A percentile compares a stretch with the other conserved stretches of the same genome.
phyloP scores from a whole-genome alignment of 2,113 vertebrate species.

The Centropus unirufus region DNA sequence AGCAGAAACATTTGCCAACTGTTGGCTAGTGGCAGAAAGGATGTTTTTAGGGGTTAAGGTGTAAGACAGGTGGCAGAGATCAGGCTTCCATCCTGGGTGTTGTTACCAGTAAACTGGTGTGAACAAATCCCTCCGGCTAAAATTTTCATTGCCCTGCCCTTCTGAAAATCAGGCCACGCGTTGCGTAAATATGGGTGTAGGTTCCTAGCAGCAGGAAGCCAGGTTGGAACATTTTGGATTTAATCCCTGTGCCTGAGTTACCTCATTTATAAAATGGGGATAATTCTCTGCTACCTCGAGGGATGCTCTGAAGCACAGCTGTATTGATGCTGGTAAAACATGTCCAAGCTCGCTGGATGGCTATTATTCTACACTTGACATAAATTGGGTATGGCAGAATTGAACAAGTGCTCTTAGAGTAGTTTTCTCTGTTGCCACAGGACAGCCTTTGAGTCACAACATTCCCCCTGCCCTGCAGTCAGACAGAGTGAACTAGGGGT shows the following conservation, averaged over 20 bases:
- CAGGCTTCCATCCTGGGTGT: constrained; percentile 5
- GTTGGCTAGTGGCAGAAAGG: neutral
- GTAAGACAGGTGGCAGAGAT: constrained; percentile 43
- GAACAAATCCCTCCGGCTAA: constrained; percentile 63
- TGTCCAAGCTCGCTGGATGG: constrained; percentile 38
- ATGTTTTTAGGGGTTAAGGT: constrained; percentile 36
- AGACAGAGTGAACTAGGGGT: neutral
- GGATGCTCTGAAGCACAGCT: constrained; percentile 47
- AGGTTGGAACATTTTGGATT: constrained; percentile 49
- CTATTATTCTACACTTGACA: constrained; percentile 35
- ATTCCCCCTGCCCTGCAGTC: neutral
- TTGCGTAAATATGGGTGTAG: constrained; percentile 64
- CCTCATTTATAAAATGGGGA: constrained; percentile 34
- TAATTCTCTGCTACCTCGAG: constrained; percentile 70
- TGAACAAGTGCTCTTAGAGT: constrained; percentile 28
- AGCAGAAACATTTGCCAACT: neutral
- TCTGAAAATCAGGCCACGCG: constrained; percentile 58
- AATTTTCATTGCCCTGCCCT: constrained; percentile 67
- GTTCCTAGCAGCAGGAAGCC: constrained; percentile 39
- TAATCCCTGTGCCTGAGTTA: constrained; percentile 41
- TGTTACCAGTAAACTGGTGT: constrained; percentile 43
- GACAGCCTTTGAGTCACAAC: neutral
- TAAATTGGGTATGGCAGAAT: constrained; percentile 16
- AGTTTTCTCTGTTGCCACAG: neutral
- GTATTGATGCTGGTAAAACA: constrained; percentile 45